A percentile compares a stretch with the other conserved stretches of the same genome.
Conservation (phyloP, 2,797 vertebrate species). For the Monodelphis domestica region DNA sequence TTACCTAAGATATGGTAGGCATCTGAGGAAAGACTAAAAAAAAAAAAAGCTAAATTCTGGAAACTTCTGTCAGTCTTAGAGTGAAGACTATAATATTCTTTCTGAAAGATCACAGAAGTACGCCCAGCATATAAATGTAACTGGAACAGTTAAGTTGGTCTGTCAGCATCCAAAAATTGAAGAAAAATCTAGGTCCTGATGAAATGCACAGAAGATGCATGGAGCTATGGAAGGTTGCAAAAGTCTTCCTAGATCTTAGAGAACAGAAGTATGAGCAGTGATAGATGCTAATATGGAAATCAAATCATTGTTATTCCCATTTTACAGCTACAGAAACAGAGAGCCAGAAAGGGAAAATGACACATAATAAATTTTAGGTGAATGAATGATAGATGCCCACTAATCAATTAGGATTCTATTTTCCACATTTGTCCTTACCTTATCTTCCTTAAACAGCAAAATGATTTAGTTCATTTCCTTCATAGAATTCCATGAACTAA, state of each 20-base stretch:
- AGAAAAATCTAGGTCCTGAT: not conserved
- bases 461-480: conserved; percentile 51
- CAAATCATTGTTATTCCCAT: not conserved
- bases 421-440: not conserved
- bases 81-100: not conserved
- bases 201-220: not conserved
- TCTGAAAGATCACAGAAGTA: not conserved
- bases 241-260: not conserved
- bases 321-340: not conserved
- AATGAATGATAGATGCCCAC: not conserved
- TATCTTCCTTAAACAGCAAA: conserved; percentile 17
- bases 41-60: not conserved
- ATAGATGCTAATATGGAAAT: not conserved
- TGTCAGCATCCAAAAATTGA: not conserved
- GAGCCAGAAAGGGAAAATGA: not conserved
- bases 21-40: not conserved
- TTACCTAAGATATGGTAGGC: not conserved
- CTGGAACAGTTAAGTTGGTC: not conserved
- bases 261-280: not conserved
- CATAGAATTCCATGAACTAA: conserved; percentile 44
- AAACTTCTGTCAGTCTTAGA: not conserved
- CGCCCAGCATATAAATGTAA: not conserved
- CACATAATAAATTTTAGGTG: not conserved
- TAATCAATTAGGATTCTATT: conserved; percentile 5
- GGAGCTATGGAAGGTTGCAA: not conserved